Evolutionary conservation across 2,888 invertebrate genomes (phyloP).

Genomic region (Archaeoteleia sp.): DNA sequence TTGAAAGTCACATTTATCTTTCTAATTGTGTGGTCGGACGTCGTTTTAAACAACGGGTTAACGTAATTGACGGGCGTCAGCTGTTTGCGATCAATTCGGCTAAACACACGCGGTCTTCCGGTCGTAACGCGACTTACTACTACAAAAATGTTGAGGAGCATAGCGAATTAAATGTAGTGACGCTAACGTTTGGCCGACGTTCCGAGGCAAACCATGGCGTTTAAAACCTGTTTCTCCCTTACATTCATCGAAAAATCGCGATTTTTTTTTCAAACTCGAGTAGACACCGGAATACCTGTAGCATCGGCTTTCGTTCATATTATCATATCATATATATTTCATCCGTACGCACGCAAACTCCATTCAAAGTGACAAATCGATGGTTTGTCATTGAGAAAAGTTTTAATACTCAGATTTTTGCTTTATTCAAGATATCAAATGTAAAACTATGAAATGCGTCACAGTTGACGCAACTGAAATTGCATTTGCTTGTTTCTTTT

Average conservation of each 20-base stretch:
- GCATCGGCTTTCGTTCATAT: constrained; percentile 12
- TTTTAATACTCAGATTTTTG: too few relatives aligned
- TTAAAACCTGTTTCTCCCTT: constrained; percentile 36
- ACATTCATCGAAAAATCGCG: constrained; percentile 16
- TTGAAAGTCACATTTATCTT: too few relatives aligned
- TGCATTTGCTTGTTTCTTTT: too few relatives aligned
- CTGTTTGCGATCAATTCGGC: constrained; percentile 32
- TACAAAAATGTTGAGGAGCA: constrained; percentile 19
- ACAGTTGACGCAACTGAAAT: too few relatives aligned
- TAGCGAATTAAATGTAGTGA: constrained; percentile 20
- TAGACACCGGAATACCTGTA: constrained; percentile 5
- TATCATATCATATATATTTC: too few relatives aligned
- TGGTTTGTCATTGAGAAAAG: too few relatives aligned
- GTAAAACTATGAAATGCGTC: too few relatives aligned
- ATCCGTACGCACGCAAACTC: background rate
- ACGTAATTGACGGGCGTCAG: constrained; percentile 36
- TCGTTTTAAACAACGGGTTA: constrained; percentile 20
- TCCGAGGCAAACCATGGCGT: constrained; percentile 13
- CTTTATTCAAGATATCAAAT: too few relatives aligned
- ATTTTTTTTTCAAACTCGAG: constrained; percentile 7
- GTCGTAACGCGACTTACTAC: constrained; percentile 21
- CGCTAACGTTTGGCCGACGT: constrained; percentile 6
- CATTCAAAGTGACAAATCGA: background rate
- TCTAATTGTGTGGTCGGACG: constrained; percentile 24
- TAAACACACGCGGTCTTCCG: constrained; percentile 30